phyloP scores from a whole-genome alignment of 2,113 vertebrate genomes.

The Takifugu bimaculatus region DNA sequence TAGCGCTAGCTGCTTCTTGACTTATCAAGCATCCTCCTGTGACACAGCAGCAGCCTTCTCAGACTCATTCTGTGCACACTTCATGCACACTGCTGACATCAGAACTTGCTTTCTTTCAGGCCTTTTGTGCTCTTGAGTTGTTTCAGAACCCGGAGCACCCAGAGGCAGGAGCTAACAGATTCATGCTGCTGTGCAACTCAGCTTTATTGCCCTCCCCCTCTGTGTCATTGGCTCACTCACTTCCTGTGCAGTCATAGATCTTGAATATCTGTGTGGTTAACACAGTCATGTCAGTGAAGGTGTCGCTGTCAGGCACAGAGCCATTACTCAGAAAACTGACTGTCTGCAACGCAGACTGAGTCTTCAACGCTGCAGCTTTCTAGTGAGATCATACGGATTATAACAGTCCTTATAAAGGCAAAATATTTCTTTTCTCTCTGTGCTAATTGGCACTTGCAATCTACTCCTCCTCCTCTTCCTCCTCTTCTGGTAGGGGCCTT shows the following conservation, averaged over 20 bases:
- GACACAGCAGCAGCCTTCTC: constrained; percentile 12
- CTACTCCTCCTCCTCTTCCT: background rate
- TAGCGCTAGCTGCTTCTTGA: constrained; percentile 27
- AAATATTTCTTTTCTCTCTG: constrained; percentile 33
- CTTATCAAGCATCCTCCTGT: constrained; percentile 7
- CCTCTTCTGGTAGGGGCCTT: constrained; percentile 12
- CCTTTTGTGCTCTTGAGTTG: constrained; percentile 2
- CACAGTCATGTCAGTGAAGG: background rate
- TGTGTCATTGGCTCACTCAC: constrained; percentile 55
- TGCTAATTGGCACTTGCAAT: constrained; percentile 20
- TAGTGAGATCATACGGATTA: constrained; percentile 30
- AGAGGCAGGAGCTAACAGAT: background rate
- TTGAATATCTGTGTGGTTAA: constrained; percentile 38
- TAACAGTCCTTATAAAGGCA: constrained; percentile 54
- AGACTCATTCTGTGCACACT: constrained; percentile 21
- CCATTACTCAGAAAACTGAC: constrained; percentile 23
- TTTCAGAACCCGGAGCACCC: background rate
- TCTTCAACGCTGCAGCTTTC: too few species aligned
- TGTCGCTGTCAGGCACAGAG: constrained; percentile 3
- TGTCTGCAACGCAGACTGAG: background rate
- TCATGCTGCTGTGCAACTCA: background rate
- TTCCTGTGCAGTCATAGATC: constrained; percentile 48
- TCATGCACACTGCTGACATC: constrained; percentile 23
- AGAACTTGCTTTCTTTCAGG: constrained; percentile 13
- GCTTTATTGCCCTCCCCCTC: constrained; percentile 10